Conservation (phyloP, 2,888 invertebrate genomes). For the Smittia aterrima region DNA sequence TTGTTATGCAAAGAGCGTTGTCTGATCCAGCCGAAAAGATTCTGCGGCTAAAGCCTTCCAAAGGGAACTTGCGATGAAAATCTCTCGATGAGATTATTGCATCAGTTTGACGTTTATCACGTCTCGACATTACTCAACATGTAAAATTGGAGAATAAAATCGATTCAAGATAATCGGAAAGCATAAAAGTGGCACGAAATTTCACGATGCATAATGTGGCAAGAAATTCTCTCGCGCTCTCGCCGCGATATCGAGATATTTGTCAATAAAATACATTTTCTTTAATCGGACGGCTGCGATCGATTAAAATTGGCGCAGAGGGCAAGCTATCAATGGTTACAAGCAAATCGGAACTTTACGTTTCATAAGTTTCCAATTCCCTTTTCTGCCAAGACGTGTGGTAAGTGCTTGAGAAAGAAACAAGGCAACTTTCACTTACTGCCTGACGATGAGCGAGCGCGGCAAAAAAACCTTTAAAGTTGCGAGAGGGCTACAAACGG, state of each 20-base stretch:
- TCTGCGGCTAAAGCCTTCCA: too few species aligned
- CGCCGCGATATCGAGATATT: background rate
- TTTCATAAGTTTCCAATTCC: slow-evolving; percentile 3
- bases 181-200: background rate
- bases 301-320: background rate
- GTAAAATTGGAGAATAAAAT: background rate
- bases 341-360: background rate
- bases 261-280: background rate
- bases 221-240: background rate
- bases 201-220: background rate
- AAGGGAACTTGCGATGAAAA: too few species aligned
- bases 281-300: background rate
- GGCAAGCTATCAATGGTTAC: background rate
- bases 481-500: background rate
- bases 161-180: slow-evolving; percentile 1
- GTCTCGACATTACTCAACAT: background rate
- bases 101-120: slow-evolving; percentile 1
- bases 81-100: background rate
- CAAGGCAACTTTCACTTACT: background rate
- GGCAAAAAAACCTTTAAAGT: background rate
- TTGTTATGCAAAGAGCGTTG: too few species aligned
- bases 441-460: background rate
- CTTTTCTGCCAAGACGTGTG: background rate
- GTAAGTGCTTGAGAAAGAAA: background rate
- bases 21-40: too few species aligned